A percentile compares a stretch with the other conserved stretches of the same genome.
These are phyloP conservation scores for Heptranchias perlo DNA, from an alignment of 2,113 vertebrate species.

Conservation along the genomic window DNA sequence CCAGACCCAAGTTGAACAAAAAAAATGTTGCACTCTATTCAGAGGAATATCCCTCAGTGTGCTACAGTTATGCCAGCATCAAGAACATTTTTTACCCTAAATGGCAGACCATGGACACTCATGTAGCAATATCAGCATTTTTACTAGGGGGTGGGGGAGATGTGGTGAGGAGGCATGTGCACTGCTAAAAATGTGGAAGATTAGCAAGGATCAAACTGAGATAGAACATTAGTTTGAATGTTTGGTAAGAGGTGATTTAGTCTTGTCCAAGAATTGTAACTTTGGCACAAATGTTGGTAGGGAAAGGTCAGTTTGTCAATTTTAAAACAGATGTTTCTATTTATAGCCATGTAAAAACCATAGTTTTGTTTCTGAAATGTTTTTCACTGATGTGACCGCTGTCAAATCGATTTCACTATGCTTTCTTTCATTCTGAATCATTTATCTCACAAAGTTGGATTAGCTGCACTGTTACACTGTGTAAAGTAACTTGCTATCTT, in stretches of 20 bases:
- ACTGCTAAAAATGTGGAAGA: neutral
- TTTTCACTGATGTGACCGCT: neutral
- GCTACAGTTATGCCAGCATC: neutral
- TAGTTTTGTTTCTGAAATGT: neutral
- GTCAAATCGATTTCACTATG: neutral
- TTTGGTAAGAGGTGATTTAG: neutral
- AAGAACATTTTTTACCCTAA: neutral
- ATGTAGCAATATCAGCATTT: neutral
- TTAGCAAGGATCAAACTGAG: neutral
- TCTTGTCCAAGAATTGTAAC: neutral
- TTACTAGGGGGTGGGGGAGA: neutral
- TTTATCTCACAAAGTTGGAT: constrained; percentile 15
- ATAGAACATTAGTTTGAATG: neutral
- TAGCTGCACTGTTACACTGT: neutral
- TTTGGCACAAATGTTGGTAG: neutral
- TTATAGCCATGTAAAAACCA: neutral
- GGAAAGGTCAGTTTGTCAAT: neutral
- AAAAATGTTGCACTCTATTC: neutral
- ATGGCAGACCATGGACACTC: neutral
- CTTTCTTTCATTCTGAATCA: neutral
- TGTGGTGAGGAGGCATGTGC: neutral
- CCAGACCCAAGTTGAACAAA: too few relatives aligned
- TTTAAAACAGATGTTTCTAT: neutral
- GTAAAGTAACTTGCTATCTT: neutral
- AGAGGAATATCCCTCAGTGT: neutral